phyloP scores from a whole-genome alignment of 2,113 vertebrate genomes.

The Semicossyphus pulcher region DNA sequence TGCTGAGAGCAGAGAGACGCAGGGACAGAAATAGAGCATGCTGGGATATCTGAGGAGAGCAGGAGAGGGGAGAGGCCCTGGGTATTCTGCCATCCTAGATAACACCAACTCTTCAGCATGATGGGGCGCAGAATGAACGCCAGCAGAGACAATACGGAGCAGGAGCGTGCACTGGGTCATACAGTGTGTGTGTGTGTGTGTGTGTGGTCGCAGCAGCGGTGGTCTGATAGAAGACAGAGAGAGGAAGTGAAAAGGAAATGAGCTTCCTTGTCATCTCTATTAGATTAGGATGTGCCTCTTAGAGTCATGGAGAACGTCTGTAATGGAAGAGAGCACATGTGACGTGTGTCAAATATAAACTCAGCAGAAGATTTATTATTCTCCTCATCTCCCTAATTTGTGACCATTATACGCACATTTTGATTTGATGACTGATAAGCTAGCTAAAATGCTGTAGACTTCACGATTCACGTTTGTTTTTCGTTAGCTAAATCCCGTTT shows the following conservation, averaged over 20 bases:
- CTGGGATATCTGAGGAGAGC: slow-evolving; percentile 72
- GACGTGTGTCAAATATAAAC: slow-evolving; percentile 16
- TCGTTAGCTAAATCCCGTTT: too few species aligned
- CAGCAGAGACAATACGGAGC: slow-evolving; percentile 55
- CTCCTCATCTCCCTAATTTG: neutral
- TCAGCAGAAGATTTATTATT: slow-evolving; percentile 1
- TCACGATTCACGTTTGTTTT: neutral
- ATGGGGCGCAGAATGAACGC: slow-evolving; percentile 57
- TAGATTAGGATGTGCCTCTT: slow-evolving; percentile 41
- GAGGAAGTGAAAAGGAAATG: slow-evolving; percentile 34
- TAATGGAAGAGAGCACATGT: slow-evolving; percentile 5
- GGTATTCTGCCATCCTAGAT: slow-evolving; percentile 74
- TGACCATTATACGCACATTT: slow-evolving; percentile 15
- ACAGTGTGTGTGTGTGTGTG: slow-evolving; percentile 4
- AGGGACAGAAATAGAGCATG: slow-evolving; percentile 77
- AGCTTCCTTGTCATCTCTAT: slow-evolving; percentile 34
- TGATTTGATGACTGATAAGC: neutral
- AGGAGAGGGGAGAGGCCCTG: slow-evolving; percentile 70
- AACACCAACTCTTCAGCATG: slow-evolving; percentile 56
- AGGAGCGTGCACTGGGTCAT: slow-evolving; percentile 27
- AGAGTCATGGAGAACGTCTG: slow-evolving; percentile 14
- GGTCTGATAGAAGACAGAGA: slow-evolving; percentile 50
- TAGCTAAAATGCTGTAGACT: neutral
- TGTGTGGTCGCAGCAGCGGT: slow-evolving; percentile 28
- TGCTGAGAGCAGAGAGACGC: slow-evolving; percentile 71